These are phyloP conservation scores for Tethya wilhelma DNA, from an alignment of 37 sponge, comb jelly and placozoan genomes.

Conservation along the genomic window DNA sequence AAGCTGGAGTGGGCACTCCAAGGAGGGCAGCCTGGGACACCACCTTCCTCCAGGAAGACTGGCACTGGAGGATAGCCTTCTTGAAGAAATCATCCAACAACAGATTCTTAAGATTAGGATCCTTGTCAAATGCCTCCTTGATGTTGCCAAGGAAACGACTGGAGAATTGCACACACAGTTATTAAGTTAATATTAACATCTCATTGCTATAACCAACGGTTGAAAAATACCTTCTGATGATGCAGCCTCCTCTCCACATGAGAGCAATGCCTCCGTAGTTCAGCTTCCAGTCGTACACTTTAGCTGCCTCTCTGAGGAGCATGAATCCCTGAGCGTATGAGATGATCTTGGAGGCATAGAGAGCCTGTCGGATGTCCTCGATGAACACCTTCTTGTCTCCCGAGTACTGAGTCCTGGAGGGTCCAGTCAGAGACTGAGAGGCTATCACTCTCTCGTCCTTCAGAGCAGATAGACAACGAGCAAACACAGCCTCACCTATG, in stretches of 20 bases:
- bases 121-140: slow-evolving; percentile 96
- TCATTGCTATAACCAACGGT: background rate
- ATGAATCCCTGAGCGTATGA: slow-evolving; percentile 99
- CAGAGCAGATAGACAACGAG: slow-evolving; percentile 91
- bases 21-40: slow-evolving; percentile 75
- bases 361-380: slow-evolving; percentile 89
- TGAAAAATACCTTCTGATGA: slow-evolving; percentile 89
- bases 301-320: slow-evolving; percentile 93
- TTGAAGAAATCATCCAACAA: slow-evolving; percentile 97
- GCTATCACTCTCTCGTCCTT: slow-evolving; percentile 90
- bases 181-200: background rate
- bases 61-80: slow-evolving; percentile 73
- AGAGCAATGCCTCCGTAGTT: slow-evolving; percentile 98
- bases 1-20: slow-evolving; percentile 94
- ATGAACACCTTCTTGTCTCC: slow-evolving; percentile 84
- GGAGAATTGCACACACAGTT: background rate
- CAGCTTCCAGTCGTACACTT: slow-evolving; percentile 85
- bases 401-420: slow-evolving; percentile 28
- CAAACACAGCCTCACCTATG: slow-evolving; percentile 95
- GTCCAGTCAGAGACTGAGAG: slow-evolving; percentile 78
- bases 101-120: slow-evolving; percentile 78
- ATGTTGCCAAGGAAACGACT: slow-evolving; percentile 92
- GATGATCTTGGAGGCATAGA: slow-evolving; percentile 97
- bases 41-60: slow-evolving; percentile 94
- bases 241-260: slow-evolving; percentile 99